phyloP scores from a whole-genome alignment of 2,113 vertebrate genomes.

The Ellobius talpinus region DNA sequence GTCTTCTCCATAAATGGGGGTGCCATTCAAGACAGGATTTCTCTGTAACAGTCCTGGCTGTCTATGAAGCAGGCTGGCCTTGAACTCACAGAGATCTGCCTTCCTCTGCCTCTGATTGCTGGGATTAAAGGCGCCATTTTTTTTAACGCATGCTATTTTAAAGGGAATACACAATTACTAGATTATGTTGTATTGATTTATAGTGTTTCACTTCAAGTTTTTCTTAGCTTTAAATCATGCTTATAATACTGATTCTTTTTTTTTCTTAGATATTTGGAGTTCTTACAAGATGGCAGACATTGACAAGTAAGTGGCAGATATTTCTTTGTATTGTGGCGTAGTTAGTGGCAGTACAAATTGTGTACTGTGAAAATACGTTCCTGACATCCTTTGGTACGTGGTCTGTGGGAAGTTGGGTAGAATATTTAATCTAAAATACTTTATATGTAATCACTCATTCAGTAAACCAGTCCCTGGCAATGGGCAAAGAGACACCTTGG shows the following conservation, averaged over 20 bases:
- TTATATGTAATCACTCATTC: neutral
- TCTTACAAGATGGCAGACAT: conserved; percentile 94
- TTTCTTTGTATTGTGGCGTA: conserved; percentile 36
- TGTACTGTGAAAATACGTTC: conserved; percentile 36
- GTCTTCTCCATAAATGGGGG: no score
- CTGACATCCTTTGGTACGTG: conserved; percentile 4
- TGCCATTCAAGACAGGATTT: neutral
- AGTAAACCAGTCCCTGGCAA: neutral
- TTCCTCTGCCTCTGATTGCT: neutral
- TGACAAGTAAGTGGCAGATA: conserved; percentile 94
- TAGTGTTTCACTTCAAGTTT: conserved; percentile 23
- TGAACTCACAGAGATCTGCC: neutral
- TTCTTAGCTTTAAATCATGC: conserved; percentile 17
- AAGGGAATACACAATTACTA: neutral
- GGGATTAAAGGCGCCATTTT: neutral
- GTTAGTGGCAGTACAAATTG: conserved; percentile 18
- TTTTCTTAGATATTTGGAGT: conserved; percentile 72
- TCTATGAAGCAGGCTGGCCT: neutral
- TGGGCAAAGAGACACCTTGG: conserved; percentile 1
- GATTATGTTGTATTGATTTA: conserved; percentile 1
- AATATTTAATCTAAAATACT: conserved; percentile 33
- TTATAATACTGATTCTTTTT: conserved; percentile 62
- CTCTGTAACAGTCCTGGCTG: neutral
- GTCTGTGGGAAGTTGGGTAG: neutral
- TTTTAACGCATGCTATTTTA: neutral